Evolutionary conservation across 2,113 vertebrate species (phyloP), one percentile per base, ranked within the genome.

Genomic region (Mola mola): DNA sequence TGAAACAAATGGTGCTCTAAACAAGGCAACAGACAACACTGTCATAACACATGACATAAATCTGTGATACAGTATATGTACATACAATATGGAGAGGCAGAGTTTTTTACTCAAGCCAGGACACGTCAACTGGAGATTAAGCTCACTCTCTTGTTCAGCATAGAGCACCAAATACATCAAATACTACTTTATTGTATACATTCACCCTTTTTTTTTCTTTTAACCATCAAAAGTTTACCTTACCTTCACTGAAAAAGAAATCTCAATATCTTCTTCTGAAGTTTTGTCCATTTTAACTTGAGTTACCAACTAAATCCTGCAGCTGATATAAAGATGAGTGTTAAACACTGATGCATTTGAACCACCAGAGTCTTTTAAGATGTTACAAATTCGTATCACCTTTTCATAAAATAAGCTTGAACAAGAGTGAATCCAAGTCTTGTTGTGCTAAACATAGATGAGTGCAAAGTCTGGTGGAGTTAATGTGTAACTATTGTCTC

Each of bases 231-330:
- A 8, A 3, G 16, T 13, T 13, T 29, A 15, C 8, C 25, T 69
- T 72, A 92, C 92, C 88, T 90, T 92, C 0, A 91, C 82, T 5
- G 48, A 5, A 46, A 93, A 92, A 11, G 78, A 79, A 61, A 92
- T 89, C 76, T 92, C 79, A 84, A 25, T 59, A 8, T 91, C 86
- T 0, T 89, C 84, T 1, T 90, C 91, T 3, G 48, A 71, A 5
- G 8, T 16, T 52, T 90, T 81, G 2, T 59, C 86, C 90, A 91
- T 91, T 50, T 70, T 83, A 1, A 52, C 40, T 2, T 19, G 5
- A 2, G 4, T 20, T 3, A 16, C 17, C 47, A 6, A 28, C 25
- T 16, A 7, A 8, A 53, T 1, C 5, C 31, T 31, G 48, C 16
- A 42, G 5, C 13, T 48, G 48, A 40, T 5, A 2, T 26, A 2